These are phyloP conservation scores for Ichneumoninae sp. DNA, from an alignment of 2,888 invertebrate species.

Conservation along the genomic window DNA sequence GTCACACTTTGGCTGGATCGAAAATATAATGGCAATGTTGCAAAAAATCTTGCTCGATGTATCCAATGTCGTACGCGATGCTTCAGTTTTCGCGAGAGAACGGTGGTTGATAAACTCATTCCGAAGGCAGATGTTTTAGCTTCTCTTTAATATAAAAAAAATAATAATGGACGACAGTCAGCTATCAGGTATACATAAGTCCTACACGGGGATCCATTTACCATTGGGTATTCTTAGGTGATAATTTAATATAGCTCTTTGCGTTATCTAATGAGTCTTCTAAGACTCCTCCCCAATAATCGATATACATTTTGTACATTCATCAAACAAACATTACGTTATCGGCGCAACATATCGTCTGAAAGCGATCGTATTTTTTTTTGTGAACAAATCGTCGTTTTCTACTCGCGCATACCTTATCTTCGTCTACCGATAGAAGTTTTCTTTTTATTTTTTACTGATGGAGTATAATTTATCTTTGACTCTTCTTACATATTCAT, in stretches of 20 bases:
- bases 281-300: slow-evolving; percentile 46
- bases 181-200: slow-evolving; percentile 44
- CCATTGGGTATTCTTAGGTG: slow-evolving; percentile 45
- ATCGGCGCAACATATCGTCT: slow-evolving; percentile 55
- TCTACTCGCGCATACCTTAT: background rate
- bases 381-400: background rate
- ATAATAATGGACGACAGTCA: slow-evolving; percentile 43
- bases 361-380: slow-evolving; percentile 25
- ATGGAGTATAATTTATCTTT: background rate
- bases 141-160: slow-evolving; percentile 56
- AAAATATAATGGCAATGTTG: slow-evolving; percentile 4
- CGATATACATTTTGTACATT: slow-evolving; percentile 66
- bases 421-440: slow-evolving; percentile 16
- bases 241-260: slow-evolving; percentile 53
- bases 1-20: slow-evolving; percentile 35
- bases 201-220: slow-evolving; percentile 57
- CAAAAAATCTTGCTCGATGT: background rate
- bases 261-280: slow-evolving; percentile 42
- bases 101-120: background rate
- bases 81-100: background rate
- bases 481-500: background rate
- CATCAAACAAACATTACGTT: slow-evolving; percentile 53
- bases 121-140: background rate
- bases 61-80: background rate
- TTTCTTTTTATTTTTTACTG: background rate